Percentiles rank a stretch among this genome's conserved stretches.
Evolutionary conservation across 1,140 invertebrate species (phyloP).

Genomic region (Trypoxylus dichotomus): DNA sequence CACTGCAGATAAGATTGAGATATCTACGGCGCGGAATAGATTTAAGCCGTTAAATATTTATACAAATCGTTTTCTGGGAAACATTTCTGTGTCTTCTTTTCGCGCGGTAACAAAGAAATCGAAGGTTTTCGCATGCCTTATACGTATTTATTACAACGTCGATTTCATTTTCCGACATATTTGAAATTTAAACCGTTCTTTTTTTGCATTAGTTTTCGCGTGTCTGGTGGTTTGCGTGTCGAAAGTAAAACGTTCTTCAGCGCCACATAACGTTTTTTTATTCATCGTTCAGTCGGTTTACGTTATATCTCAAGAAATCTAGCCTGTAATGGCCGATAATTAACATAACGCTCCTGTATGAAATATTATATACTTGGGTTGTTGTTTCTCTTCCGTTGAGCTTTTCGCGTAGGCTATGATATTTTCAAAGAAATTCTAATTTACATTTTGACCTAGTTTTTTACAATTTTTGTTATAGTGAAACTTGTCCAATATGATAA

Average conservation of each 20-base stretch:
- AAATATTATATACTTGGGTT: neutral
- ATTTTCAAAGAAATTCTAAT: too few relatives aligned
- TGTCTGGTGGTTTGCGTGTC: neutral
- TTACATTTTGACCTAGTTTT: too few relatives aligned
- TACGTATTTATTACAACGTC: neutral
- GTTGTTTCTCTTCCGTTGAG: too few relatives aligned
- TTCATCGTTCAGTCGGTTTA: neutral
- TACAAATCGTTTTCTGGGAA: neutral
- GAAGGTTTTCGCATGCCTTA: neutral
- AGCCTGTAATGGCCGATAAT: neutral
- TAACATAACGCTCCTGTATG: neutral
- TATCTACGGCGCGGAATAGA: neutral
- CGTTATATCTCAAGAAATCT: neutral
- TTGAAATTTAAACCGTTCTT: slow-evolving; percentile 7
- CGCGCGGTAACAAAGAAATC: neutral
- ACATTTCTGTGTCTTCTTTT: neutral
- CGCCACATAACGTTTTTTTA: neutral
- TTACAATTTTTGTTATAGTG: too few relatives aligned
- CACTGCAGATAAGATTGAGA: neutral
- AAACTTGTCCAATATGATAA: too few relatives aligned
- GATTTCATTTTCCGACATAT: neutral
- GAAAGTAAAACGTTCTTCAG: neutral
- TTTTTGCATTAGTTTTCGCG: neutral
- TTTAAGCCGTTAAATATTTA: neutral
- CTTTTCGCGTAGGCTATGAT: too few relatives aligned